Evolutionary conservation across 2,113 vertebrate genomes (phyloP).

Genomic region (Prolemur simus): DNA sequence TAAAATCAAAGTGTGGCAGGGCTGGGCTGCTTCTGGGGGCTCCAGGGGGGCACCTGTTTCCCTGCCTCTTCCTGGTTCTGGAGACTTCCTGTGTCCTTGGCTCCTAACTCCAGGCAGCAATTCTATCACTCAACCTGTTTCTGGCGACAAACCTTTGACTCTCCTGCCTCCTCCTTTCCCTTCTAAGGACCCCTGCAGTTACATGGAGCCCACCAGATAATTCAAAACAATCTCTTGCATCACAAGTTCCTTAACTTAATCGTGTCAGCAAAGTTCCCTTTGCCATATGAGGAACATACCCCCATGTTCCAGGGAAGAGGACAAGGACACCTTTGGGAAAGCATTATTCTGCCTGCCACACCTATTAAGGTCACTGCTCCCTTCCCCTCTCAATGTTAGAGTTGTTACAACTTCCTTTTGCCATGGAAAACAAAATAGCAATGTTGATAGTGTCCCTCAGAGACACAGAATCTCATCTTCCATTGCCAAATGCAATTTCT

Average conservation of each 20-base stretch:
- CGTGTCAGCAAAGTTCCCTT: neutral
- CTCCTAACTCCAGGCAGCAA: neutral
- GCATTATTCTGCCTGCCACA: neutral
- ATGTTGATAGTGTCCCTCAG: neutral
- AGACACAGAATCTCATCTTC: neutral
- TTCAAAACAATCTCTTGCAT: neutral
- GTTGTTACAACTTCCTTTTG: constrained; percentile 37
- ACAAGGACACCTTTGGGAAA: neutral
- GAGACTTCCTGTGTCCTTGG: neutral
- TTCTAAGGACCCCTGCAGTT: neutral
- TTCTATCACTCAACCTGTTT: neutral
- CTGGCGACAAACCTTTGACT: neutral
- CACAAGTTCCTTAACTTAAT: neutral
- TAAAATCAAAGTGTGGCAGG: neutral
- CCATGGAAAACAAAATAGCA: neutral
- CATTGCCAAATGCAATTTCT: neutral
- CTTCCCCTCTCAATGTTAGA: neutral
- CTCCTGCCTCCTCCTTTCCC: neutral
- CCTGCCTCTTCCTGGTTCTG: neutral
- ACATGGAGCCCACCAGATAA: neutral
- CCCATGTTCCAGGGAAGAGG: neutral
- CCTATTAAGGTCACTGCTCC: neutral
- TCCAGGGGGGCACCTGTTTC: neutral
- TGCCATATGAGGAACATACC: neutral
- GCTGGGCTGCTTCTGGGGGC: neutral